phyloP scores from a whole-genome alignment of 2,888 invertebrate species.

The Pogonocherus hispidulus region DNA sequence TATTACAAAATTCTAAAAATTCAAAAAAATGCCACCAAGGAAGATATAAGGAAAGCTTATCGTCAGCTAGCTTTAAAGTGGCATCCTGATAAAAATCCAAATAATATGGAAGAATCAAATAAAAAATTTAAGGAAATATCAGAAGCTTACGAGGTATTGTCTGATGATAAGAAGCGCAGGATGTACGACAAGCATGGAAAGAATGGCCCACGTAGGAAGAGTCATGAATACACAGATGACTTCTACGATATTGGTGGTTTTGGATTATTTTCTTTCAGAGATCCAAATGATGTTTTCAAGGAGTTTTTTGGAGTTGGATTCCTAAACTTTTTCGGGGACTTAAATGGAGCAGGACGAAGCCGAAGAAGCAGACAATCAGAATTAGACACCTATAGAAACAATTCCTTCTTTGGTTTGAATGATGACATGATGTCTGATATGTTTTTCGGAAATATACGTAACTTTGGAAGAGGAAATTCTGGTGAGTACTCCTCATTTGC shows the following conservation, averaged over 20 bases:
- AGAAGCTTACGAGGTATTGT: slow-evolving; percentile 45
- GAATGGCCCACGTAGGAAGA: neutral
- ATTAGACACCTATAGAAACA: neutral
- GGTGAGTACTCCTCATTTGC: slow-evolving; percentile 29
- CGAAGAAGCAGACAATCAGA: slow-evolving; percentile 2
- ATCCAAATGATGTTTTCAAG: slow-evolving; percentile 45
- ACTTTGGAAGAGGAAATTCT: slow-evolving; percentile 3
- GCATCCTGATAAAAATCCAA: slow-evolving; percentile 48
- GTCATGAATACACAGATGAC: neutral
- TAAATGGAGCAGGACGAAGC: neutral
- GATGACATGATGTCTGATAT: slow-evolving; percentile 31
- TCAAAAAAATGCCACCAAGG: slow-evolving; percentile 34
- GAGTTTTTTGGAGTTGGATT: slow-evolving; percentile 43
- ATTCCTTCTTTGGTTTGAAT: slow-evolving; percentile 17
- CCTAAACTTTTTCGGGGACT: slow-evolving; percentile 32
- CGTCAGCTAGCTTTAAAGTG: slow-evolving; percentile 46
- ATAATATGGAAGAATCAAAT: slow-evolving; percentile 40
- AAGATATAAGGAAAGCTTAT: slow-evolving; percentile 46
- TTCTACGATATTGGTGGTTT: slow-evolving; percentile 33
- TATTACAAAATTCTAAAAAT: slow-evolving; percentile 45
- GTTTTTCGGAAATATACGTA: neutral
- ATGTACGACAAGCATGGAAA: slow-evolving; percentile 40
- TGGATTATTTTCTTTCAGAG: slow-evolving; percentile 31
- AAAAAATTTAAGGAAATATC: slow-evolving; percentile 45
- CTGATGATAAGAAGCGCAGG: slow-evolving; percentile 38